Base-by-base conservation (phyloP, 2,888 invertebrate species). In the Clostera curtula region DNA sequence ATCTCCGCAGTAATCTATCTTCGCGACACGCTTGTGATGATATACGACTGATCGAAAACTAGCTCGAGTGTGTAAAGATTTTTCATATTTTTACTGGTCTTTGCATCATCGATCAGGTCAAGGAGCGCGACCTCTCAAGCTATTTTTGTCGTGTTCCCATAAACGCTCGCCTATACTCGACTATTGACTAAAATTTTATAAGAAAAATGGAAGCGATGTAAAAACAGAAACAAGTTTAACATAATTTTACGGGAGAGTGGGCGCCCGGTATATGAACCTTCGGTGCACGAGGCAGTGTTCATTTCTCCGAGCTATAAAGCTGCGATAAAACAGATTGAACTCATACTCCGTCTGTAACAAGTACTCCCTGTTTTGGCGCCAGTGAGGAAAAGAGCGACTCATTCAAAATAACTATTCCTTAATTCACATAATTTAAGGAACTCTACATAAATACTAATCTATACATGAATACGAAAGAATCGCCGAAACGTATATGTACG, bases 321-420 rank as follows among this genome's bases (percentile, higher is more conserved):
- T 45, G 42, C 74, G 72, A 79, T 80, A 79, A 77, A 79, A 73
- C 62, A 79, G 73, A 82, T 80, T 77, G 80, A 74, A 74, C 68
- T 71, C n/a, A n/a, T 62, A 71, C 68, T 73, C 63, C 58, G 64
- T 60, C 62, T 62, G 68, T 73, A 71, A 72, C 75, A 77, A 72
- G 69, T 65, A 69, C 56, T 55, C 55, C 53, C 43, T 56, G 51
- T 56, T 64, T 45, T 47, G 46, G 35, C 47, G 44, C 41, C 51
- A 64, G 60, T 55, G 62, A 63, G 49, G 49, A 53, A 49, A 45
- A 55, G 43, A 41, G 56, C 51, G 44, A 41, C 64, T 60, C 54
- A 56, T 65, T 64, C 54, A 53, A 50, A 56, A 56, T 53, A 50
- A 52, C 38, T 40, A 39, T 34, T 26, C 24, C 40, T 47, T 41